Evolutionary conservation across 2,797 vertebrate genomes (phyloP).

Genomic region (Natrix natrix): DNA sequence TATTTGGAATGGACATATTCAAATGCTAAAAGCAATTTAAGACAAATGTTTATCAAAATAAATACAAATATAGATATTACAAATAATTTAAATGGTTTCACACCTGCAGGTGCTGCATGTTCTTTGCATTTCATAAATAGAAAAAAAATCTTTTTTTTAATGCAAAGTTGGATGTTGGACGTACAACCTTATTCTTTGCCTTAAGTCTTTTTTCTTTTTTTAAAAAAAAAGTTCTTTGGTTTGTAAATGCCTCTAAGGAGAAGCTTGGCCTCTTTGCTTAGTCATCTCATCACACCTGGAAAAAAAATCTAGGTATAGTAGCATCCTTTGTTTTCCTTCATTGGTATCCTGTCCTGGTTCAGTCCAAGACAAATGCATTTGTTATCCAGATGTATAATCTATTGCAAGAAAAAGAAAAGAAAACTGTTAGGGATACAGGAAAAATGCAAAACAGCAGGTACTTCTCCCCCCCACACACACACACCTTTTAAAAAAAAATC

Average conservation of each 20-base stretch:
- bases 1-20: conserved; percentile 72
- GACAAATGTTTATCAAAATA: conserved; percentile 71
- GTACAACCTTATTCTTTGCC: conserved; percentile 3
- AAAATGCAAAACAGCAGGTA: background rate
- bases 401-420: conserved; percentile 21
- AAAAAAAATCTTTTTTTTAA: conserved; percentile 36
- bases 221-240: conserved; percentile 1
- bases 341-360: conserved; percentile 63
- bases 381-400: conserved; percentile 52
- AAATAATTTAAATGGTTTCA: conserved; percentile 74
- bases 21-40: conserved; percentile 73
- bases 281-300: conserved; percentile 60
- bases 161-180: conserved; percentile 46
- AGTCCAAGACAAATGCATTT: conserved; percentile 65
- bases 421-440: conserved; percentile 14
- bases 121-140: conserved; percentile 66
- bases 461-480: too few species aligned
- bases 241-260: conserved; percentile 51
- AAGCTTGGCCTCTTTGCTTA: conserved; percentile 63
- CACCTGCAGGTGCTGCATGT: conserved; percentile 60
- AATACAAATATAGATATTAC: conserved; percentile 75
- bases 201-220: conserved; percentile 53
- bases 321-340: conserved; percentile 63
- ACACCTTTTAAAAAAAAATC: background rate
- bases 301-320: conserved; percentile 60